These are phyloP conservation scores for Cinclus cinclus DNA, from an alignment of 2,113 vertebrate species.

Conservation along the genomic window DNA sequence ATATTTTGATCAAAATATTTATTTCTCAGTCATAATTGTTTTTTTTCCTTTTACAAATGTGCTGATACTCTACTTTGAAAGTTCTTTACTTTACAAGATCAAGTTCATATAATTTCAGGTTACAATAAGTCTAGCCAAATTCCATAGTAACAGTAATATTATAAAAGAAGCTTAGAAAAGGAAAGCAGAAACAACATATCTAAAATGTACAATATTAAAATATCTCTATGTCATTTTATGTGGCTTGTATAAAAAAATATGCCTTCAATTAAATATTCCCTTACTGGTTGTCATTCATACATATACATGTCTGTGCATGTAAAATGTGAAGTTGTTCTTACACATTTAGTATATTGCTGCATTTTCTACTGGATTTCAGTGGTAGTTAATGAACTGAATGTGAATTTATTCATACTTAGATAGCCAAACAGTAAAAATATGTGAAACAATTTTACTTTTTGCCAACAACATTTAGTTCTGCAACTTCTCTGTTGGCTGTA, in stretches of 20 bases:
- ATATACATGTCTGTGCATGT: accelerated
- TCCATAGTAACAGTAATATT: not conserved
- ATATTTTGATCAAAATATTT: not conserved
- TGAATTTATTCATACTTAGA: not conserved
- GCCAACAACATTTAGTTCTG: not conserved
- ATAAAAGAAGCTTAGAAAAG: not conserved
- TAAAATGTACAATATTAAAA: not conserved
- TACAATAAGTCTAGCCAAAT: not conserved
- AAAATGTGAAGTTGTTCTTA: not conserved
- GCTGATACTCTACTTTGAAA: not conserved
- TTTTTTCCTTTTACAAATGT: not conserved
- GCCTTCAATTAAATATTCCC: not conserved
- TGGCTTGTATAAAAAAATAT: not conserved
- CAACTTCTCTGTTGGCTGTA: not conserved
- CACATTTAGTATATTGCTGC: not conserved
- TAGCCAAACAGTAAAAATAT: not conserved
- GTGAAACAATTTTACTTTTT: not conserved
- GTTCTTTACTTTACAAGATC: not conserved
- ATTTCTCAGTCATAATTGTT: not conserved
- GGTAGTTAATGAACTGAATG: not conserved
- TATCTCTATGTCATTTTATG: not conserved
- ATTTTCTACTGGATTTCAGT: not conserved
- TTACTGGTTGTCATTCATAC: not conserved
- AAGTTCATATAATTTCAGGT: not conserved
- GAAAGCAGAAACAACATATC: not conserved